These are phyloP conservation scores for Papilio dardanus DNA, from an alignment of 1,140 invertebrate species.

Conservation along the genomic window DNA sequence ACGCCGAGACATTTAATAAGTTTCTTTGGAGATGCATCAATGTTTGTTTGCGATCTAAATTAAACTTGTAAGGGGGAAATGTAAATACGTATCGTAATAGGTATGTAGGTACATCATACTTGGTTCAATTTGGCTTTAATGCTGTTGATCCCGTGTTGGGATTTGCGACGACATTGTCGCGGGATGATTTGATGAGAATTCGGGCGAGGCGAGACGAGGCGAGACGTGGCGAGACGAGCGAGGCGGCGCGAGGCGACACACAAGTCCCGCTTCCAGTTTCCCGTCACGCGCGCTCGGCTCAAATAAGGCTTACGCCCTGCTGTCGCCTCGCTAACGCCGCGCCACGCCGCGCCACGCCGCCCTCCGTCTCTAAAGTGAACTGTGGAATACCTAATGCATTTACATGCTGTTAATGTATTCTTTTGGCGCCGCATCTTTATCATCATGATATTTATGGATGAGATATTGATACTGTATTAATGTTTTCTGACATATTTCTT, in stretches of 20 bases:
- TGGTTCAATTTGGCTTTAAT: constrained; percentile 77
- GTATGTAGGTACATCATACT: constrained; percentile 62
- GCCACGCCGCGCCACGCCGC: constrained; percentile 62
- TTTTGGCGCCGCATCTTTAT: constrained; percentile 28
- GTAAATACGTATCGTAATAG: constrained; percentile 27
- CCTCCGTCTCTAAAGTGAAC: constrained; percentile 70
- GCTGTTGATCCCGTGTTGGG: constrained; percentile 76
- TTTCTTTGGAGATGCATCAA: constrained; percentile 36
- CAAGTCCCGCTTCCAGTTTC: constrained; percentile 77
- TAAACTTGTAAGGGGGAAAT: constrained; percentile 18
- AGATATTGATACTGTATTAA: constrained; percentile 50
- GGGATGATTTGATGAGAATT: constrained; percentile 80
- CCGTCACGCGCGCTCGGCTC: constrained; percentile 75
- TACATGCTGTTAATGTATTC: constrained; percentile 42
- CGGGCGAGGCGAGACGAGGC: constrained; percentile 64
- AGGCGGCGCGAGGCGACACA: constrained; percentile 68
- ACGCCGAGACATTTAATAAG: constrained; percentile 50
- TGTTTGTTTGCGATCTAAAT: constrained; percentile 36
- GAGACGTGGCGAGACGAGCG: constrained; percentile 66
- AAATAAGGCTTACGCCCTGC: constrained; percentile 78
- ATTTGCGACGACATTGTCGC: constrained; percentile 77
- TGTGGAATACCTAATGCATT: constrained; percentile 75
- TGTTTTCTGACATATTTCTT: constrained; percentile 33
- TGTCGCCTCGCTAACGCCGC: constrained; percentile 63
- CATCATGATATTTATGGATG: constrained; percentile 32